Percentiles rank a stretch among this genome's conserved stretches.
phyloP scores from a whole-genome alignment of 1,140 invertebrate species.

The Leptonema lineaticorne region DNA sequence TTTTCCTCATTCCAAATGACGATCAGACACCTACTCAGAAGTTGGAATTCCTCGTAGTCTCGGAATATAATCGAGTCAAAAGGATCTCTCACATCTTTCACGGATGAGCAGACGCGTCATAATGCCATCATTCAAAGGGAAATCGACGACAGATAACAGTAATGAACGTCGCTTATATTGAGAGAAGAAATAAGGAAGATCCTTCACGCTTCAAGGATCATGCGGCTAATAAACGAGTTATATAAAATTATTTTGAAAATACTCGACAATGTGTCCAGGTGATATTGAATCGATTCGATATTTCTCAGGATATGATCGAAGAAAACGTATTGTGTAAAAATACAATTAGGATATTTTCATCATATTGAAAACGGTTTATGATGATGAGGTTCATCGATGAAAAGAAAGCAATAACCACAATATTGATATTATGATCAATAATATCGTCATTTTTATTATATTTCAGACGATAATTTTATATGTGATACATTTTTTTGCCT shows the following conservation, averaged over 20 bases:
- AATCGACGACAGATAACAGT: background rate
- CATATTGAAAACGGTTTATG: no score
- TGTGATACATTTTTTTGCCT: no score
- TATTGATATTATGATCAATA: no score
- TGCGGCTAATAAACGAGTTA: background rate
- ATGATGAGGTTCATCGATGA: no score
- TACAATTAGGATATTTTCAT: no score
- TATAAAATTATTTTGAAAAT: no score
- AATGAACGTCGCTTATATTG: background rate
- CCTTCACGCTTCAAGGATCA: background rate
- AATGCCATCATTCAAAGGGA: background rate
- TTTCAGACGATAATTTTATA: no score
- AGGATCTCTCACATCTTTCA: background rate
- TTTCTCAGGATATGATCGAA: no score
- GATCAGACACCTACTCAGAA: background rate
- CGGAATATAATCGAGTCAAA: background rate
- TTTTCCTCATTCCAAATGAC: background rate
- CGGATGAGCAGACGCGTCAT: background rate
- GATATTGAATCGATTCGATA: no score
- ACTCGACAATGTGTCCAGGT: background rate
- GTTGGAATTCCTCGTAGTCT: background rate
- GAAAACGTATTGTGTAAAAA: no score
- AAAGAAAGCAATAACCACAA: no score
- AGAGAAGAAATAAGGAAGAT: background rate
- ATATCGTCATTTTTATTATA: no score